Conservation (phyloP, 2,113 vertebrate species). For the Melanerpes aurifrons region DNA sequence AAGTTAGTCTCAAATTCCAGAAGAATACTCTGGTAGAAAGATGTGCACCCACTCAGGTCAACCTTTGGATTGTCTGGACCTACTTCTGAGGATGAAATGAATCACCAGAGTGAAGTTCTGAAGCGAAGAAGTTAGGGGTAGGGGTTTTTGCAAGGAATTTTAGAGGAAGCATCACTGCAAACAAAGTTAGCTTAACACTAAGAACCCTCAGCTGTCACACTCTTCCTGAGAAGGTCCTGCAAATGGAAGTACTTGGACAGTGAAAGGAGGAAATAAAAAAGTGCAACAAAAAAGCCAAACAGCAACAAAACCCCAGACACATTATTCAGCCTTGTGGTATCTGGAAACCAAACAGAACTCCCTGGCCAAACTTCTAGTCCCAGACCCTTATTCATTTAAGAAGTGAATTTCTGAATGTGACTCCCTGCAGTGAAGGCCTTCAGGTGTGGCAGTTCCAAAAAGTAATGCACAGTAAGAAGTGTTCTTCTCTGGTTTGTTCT, state of each 20-base stretch:
- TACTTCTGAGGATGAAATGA: neutral
- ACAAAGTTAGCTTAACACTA: neutral
- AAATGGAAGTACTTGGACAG: neutral
- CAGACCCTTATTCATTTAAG: neutral
- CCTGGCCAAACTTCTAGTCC: neutral
- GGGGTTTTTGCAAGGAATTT: neutral
- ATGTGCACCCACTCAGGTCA: neutral
- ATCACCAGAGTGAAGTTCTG: neutral
- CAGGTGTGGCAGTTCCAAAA: neutral
- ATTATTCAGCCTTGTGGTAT: neutral
- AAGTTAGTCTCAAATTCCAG: neutral
- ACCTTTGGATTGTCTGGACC: neutral
- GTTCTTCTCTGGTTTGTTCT: neutral
- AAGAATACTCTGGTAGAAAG: neutral
- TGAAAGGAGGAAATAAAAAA: neutral
- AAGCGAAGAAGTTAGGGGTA: neutral
- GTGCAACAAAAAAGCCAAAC: too few species aligned
- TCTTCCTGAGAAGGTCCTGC: neutral
- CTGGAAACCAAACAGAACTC: neutral
- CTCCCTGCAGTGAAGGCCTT: neutral
- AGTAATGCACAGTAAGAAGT: neutral
- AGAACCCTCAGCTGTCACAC: neutral
- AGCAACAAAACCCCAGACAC: fast-evolving
- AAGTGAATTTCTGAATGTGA: neutral
- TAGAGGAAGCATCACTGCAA: neutral